Evolutionary conservation across 2,888 invertebrate genomes (phyloP).

Genomic region (Halocaridina rubra): DNA sequence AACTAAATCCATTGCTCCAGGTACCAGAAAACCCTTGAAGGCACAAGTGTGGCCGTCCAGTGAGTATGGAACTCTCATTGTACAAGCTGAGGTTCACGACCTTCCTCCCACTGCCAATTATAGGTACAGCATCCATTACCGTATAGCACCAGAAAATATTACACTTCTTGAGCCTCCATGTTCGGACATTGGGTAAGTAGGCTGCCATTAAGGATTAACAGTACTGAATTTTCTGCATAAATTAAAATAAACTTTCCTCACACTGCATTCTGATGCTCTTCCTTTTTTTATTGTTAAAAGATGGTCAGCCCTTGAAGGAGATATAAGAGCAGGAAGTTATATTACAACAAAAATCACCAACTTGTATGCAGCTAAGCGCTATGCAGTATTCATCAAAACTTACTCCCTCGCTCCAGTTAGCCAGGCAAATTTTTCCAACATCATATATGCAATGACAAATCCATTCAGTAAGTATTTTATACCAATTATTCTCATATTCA

Average conservation of each 20-base stretch:
- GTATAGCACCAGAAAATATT: not conserved
- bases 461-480: slow-evolving; percentile 22
- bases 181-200: not conserved
- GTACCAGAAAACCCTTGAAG: not conserved
- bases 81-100: not conserved
- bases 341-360: no score
- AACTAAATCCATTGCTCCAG: no score
- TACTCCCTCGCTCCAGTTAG: not conserved
- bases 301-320: no score
- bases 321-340: no score
- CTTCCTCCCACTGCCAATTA: not conserved
- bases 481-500: no score
- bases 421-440: not conserved
- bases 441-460: slow-evolving; percentile 14
- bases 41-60: not conserved
- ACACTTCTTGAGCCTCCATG: not conserved
- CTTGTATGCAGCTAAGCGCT: slow-evolving; percentile 15
- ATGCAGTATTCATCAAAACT: slow-evolving; percentile 26
- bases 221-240: no score
- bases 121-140: slow-evolving; percentile 2
- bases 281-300: no score
- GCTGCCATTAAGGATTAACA: no score
- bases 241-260: no score
- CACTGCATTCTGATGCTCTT: no score
- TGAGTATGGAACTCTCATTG: not conserved